Evolutionary conservation across 2,797 vertebrate species (phyloP).

Genomic region (Myotis myotis): DNA sequence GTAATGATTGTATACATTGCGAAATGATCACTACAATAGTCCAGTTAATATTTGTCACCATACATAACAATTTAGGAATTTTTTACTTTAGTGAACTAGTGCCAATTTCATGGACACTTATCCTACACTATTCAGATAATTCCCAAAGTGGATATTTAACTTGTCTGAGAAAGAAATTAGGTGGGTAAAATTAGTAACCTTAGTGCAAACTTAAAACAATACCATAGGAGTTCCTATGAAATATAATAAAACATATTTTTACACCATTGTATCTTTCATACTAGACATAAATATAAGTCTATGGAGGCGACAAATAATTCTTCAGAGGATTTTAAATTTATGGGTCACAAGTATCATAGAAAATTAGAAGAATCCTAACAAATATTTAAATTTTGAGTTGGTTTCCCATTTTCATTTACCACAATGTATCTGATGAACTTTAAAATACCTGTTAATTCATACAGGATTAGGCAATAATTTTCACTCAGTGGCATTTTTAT

Average conservation of each 20-base stretch:
- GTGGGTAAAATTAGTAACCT: neutral
- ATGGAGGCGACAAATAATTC: neutral
- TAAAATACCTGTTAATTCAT: conserved; percentile 23
- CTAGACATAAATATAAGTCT: neutral
- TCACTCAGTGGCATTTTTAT: neutral
- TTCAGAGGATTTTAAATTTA: neutral
- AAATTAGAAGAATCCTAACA: neutral
- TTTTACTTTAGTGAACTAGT: neutral
- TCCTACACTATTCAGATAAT: neutral
- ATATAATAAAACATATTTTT: neutral
- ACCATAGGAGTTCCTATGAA: neutral
- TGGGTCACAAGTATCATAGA: neutral
- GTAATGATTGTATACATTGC: neutral
- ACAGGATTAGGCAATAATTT: conserved; percentile 14
- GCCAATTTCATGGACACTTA: neutral
- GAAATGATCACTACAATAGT: neutral
- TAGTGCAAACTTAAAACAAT: neutral
- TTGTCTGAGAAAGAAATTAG: conserved; percentile 40
- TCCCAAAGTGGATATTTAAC: neutral
- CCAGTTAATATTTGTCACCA: neutral
- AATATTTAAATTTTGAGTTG: conserved; percentile 26
- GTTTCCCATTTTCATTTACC: conserved; percentile 1
- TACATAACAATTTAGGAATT: neutral
- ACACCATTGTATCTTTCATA: neutral
- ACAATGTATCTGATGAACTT: neutral